Evolutionary conservation across 2,113 vertebrate species (phyloP).

Genomic region (Ahaetulla prasina): DNA sequence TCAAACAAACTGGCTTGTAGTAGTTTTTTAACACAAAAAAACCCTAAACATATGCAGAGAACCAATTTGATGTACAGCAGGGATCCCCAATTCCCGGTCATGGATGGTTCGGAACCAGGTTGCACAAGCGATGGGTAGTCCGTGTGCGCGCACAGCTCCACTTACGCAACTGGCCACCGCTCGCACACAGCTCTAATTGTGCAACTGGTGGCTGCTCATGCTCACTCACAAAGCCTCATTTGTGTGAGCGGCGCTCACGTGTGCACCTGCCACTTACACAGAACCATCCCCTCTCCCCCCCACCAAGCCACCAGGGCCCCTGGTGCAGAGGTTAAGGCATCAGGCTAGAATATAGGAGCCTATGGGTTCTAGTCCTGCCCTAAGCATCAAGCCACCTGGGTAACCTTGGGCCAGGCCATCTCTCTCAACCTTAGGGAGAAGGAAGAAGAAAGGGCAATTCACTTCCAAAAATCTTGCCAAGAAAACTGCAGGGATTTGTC

Average conservation of each 20-base stretch:
- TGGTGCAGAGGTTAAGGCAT: background rate
- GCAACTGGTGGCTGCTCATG: too few species aligned
- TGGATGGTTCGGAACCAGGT: fast-evolving
- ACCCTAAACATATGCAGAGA: background rate
- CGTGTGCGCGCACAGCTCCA: too few species aligned
- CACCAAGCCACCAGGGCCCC: too few species aligned
- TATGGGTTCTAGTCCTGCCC: background rate
- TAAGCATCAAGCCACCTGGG: background rate
- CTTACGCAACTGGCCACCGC: too few species aligned
- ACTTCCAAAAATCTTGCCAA: background rate
- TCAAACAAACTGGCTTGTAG: background rate
- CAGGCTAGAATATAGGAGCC: background rate
- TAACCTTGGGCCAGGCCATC: background rate
- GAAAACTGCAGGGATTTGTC: background rate
- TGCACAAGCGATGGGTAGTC: too few species aligned
- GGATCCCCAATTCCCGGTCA: too few species aligned
- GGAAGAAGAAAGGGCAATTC: background rate
- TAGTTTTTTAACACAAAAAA: background rate
- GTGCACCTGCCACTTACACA: too few species aligned
- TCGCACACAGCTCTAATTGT: too few species aligned
- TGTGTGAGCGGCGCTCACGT: too few species aligned
- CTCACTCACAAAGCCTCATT: too few species aligned
- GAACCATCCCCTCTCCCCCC: too few species aligned
- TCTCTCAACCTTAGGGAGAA: background rate
- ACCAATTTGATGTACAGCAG: background rate